Evolutionary conservation across 2,888 invertebrate genomes (phyloP).

Genomic region (Lumbricus terrestris): DNA sequence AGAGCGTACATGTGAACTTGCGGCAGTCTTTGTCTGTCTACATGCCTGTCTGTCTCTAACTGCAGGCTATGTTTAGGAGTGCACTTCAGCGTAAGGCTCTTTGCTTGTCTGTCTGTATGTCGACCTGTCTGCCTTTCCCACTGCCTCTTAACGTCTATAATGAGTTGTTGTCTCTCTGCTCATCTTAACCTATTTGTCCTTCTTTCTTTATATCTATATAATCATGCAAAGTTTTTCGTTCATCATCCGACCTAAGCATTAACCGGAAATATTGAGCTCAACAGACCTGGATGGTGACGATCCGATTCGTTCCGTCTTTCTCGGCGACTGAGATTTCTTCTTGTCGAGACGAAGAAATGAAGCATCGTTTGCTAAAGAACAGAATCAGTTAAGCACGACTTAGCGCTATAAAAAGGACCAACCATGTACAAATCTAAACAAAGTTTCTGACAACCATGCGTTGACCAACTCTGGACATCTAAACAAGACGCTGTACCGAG

Average conservation of each 20-base stretch:
- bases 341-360: constrained; percentile 5
- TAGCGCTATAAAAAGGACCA: neutral
- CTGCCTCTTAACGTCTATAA: neutral
- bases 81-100: too few species aligned
- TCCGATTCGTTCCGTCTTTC: constrained; percentile 11
- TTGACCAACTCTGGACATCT: too few species aligned
- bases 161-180: neutral
- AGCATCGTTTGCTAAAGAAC: neutral
- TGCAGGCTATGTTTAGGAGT: too few species aligned
- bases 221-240: neutral
- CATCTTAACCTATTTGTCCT: neutral
- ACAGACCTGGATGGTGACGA: neutral
- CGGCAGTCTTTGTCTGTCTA: too few species aligned
- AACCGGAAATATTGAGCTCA: neutral
- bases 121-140: neutral
- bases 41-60: neutral
- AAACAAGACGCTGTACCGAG: neutral
- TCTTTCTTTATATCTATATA: too few species aligned
- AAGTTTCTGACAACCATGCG: too few species aligned
- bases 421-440: neutral
- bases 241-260: neutral
- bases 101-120: neutral
- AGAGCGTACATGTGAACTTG: neutral
- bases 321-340: neutral
- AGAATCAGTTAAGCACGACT: neutral